These are phyloP conservation scores for Lethocerus indicus DNA, from an alignment of 1,140 invertebrate genomes.

Conservation along the genomic window DNA sequence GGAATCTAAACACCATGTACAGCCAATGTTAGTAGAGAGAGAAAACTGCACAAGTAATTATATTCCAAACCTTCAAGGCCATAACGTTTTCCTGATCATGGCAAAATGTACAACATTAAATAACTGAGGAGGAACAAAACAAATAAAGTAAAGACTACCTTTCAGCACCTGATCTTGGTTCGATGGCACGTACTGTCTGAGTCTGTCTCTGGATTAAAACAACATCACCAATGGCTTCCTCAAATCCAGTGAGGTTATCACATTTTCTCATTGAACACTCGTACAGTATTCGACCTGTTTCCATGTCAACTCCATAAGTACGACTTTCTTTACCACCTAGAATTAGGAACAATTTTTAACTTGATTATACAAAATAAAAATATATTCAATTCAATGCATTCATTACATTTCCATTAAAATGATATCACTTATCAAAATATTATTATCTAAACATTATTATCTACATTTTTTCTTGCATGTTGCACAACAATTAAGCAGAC, in stretches of 20 bases:
- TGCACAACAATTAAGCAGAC: too few relatives aligned
- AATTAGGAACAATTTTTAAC: slow-evolving; percentile 13
- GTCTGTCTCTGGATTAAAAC: slow-evolving; percentile 56
- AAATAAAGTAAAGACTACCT: slow-evolving; percentile 31
- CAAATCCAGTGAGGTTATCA: slow-evolving; percentile 31
- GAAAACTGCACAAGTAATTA: too few relatives aligned
- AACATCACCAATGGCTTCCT: slow-evolving; percentile 37
- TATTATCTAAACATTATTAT: too few relatives aligned
- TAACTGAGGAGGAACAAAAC: too few relatives aligned
- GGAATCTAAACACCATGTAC: too few relatives aligned
- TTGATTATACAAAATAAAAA: background rate
- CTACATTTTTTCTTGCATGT: too few relatives aligned
- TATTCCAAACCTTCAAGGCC: too few relatives aligned
- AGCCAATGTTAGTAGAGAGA: too few relatives aligned
- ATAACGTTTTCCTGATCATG: too few relatives aligned
- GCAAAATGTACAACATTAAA: too few relatives aligned
- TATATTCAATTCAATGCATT: background rate
- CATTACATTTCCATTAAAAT: too few relatives aligned
- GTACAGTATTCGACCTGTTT: slow-evolving; percentile 58
- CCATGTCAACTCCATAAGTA: slow-evolving; percentile 48
- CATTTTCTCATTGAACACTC: slow-evolving; percentile 61
- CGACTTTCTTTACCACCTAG: slow-evolving; percentile 34
- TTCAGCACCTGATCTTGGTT: slow-evolving; percentile 63
- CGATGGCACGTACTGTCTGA: slow-evolving; percentile 72
- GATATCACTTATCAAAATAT: too few relatives aligned